Evolutionary conservation across 1,140 invertebrate genomes (phyloP).

Genomic region (Micrasema longulum): DNA sequence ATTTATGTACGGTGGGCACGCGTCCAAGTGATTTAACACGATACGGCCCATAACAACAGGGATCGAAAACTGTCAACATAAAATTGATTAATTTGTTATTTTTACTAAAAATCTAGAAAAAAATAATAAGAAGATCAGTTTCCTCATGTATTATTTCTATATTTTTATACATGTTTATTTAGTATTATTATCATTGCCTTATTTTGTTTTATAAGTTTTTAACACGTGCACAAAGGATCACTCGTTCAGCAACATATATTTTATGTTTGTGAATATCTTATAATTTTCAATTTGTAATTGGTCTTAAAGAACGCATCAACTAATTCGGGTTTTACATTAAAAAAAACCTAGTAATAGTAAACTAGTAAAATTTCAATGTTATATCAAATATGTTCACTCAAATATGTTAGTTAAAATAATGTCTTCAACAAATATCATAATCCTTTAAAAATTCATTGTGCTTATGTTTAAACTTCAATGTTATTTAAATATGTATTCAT

Average conservation of each 20-base stretch:
- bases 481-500: no score
- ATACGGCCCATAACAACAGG: slow-evolving; percentile 24
- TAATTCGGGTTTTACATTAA: no score
- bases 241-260: not conserved
- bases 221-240: no score
- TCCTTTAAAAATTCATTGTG: no score
- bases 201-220: not conserved
- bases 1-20: slow-evolving; percentile 41
- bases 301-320: not conserved
- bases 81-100: not conserved
- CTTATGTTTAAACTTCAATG: no score
- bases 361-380: no score
- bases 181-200: not conserved
- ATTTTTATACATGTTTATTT: not conserved
- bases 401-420: no score
- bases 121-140: not conserved
- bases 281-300: not conserved
- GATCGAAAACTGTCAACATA: slow-evolving; percentile 22
- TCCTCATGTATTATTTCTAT: not conserved
- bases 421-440: no score
- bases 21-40: slow-evolving; percentile 39
- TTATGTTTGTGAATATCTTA: not conserved
- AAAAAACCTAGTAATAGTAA: no score
- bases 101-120: not conserved
- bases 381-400: no score